Evolutionary conservation across 2,888 invertebrate species (phyloP), one percentile per base, ranked within the genome.

Genomic region (Axea sp.): DNA sequence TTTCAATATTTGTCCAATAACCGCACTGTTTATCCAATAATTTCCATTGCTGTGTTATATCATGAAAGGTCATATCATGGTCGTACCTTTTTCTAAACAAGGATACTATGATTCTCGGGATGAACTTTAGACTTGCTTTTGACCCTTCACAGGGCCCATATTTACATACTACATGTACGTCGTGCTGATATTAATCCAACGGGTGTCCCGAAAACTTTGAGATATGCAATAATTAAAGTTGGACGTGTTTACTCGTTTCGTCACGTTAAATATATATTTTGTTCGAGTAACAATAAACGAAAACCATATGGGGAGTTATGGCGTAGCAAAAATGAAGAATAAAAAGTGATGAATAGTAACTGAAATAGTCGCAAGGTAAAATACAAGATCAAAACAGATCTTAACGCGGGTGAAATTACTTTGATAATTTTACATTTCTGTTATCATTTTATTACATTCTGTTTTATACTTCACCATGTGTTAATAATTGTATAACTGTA

Each of bases 121-220:
- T 64, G 71, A 79, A 76, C 76, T 77, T 77, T 47, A 64, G 55
- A 67, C 73, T 69, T 41, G 41, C 75, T 75, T 67, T 75, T 77
- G 77, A 78, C 77, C 77, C 76, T 74, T 55, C 53, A 35, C 62
- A 64, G 51, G 75, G 67, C 75, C 68, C 76, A 60, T 78, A 80
- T 81, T 81, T 81, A 80, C 81, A 80, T 80, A 80, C 78, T 77
- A 77, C 73, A 77, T 43, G 79, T 69, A 64, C 68, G 60, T 62
- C 55, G 67, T 30, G 45, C 28, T 68, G 76, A 80, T 80, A 81
- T 80, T 80, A 75, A 81, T 78, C 79, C 62, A 64, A 59, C 73
- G 73, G 45, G 57, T 76, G 72, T 26, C 51, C 35, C 47, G 45
- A 26, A 67, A 57, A 41, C 41, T 11, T 39, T 49, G 28, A 60